Percentiles rank a stretch among this genome's conserved stretches.
These are phyloP conservation scores for Aphidoletes aphidimyza DNA, from an alignment of 2,888 invertebrate species.

Conservation along the genomic window DNA sequence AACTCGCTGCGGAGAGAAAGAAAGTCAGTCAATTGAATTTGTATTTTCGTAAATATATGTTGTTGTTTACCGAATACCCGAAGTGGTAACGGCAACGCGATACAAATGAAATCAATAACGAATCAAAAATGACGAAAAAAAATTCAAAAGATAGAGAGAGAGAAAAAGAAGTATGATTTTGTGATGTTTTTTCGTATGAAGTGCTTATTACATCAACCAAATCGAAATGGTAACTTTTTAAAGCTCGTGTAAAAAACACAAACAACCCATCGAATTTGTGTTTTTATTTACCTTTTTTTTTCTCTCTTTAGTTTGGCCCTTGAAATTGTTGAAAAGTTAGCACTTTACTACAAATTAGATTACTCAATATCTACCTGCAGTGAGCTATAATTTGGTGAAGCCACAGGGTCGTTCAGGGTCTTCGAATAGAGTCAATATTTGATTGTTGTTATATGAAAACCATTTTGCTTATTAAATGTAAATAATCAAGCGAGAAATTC, in stretches of 20 bases:
- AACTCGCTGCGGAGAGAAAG: neutral
- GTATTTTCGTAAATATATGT: neutral
- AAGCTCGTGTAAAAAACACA: neutral
- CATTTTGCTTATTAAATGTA: conserved; percentile 52
- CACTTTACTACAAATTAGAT: neutral
- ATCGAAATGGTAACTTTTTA: neutral
- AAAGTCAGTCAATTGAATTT: neutral
- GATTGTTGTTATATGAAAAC: neutral
- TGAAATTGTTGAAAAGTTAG: neutral
- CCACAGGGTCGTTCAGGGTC: neutral
- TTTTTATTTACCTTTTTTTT: neutral
- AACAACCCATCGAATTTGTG: neutral
- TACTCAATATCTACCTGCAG: neutral
- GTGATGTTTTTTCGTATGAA: neutral
- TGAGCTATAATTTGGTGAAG: neutral
- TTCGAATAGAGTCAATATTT: neutral
- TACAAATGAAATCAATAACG: neutral
- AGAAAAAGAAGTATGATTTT: neutral
- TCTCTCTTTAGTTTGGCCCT: neutral
- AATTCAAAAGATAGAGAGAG: neutral
- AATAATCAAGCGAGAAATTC: conserved; percentile 5
- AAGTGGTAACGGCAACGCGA: too few species aligned
- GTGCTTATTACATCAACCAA: neutral
- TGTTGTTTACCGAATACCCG: conserved; percentile 44
- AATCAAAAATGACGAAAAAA: neutral